phyloP scores from a whole-genome alignment of 2,888 invertebrate species.

The Sinopyrophorus schimmeli region DNA sequence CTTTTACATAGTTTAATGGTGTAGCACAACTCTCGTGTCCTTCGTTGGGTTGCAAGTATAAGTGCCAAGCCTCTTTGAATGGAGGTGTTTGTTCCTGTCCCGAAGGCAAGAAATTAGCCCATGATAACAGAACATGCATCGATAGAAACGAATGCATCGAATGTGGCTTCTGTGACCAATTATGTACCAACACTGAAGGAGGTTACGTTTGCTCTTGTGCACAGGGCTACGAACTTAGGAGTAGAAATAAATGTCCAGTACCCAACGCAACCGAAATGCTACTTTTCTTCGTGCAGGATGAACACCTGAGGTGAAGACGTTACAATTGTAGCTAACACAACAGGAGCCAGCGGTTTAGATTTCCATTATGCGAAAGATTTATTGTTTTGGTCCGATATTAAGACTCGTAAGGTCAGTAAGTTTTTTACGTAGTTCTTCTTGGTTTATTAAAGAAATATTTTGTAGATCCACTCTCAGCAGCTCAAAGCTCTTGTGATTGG shows the following conservation, averaged over 20 bases:
- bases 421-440: too few species aligned
- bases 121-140: slow-evolving; percentile 83
- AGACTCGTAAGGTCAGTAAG: slow-evolving; percentile 73
- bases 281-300: slow-evolving; percentile 73
- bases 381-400: slow-evolving; percentile 88
- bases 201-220: slow-evolving; percentile 85
- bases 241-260: slow-evolving; percentile 67
- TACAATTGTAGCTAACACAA: slow-evolving; percentile 74
- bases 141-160: slow-evolving; percentile 91
- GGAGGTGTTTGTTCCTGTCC: slow-evolving; percentile 92
- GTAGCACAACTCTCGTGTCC: slow-evolving; percentile 81
- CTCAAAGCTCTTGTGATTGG: slow-evolving; percentile 56
- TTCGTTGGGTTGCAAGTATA: slow-evolving; percentile 84
- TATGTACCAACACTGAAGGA: slow-evolving; percentile 86
- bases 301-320: slow-evolving; percentile 67
- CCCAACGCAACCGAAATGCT: slow-evolving; percentile 62
- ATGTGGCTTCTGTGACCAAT: slow-evolving; percentile 95
- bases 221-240: slow-evolving; percentile 57
- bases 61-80: slow-evolving; percentile 85
- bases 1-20: too few species aligned
- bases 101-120: slow-evolving; percentile 78
- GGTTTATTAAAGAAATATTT: too few species aligned
- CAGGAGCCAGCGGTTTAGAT: slow-evolving; percentile 84
- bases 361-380: slow-evolving; percentile 77
- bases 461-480: slow-evolving; percentile 65